phyloP scores from a whole-genome alignment of 2,888 invertebrate genomes.

The Thymelicus sylvestris region DNA sequence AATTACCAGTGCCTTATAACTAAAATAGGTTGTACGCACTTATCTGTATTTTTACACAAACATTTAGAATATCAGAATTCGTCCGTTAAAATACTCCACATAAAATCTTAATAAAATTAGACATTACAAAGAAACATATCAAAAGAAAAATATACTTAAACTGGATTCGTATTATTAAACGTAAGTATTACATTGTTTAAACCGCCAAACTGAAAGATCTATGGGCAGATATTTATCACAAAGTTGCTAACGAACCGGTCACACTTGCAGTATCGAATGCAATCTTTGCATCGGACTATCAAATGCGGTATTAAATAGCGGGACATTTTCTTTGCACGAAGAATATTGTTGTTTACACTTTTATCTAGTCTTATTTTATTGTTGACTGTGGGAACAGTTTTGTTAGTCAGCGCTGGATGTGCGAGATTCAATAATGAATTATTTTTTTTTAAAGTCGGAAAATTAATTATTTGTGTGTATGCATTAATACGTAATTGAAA shows the following conservation, averaged over 20 bases:
- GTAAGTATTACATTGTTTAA: constrained; percentile 6
- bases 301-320: constrained; percentile 32
- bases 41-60: too few species aligned
- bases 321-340: constrained; percentile 27
- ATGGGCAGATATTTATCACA: constrained; percentile 34
- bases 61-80: too few species aligned
- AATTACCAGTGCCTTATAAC: too few species aligned
- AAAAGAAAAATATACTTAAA: not conserved
- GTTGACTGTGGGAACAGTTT: constrained; percentile 6
- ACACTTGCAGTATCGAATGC: constrained; percentile 31
- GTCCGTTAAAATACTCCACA: too few species aligned
- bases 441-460: too few species aligned
- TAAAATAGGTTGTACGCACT: too few species aligned
- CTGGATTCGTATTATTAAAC: constrained; percentile 3
- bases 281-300: constrained; percentile 35
- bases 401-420: not conserved
- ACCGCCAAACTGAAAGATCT: constrained; percentile 33
- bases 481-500: too few species aligned
- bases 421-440: not conserved
- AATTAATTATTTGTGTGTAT: too few species aligned
- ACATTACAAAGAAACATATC: not conserved
- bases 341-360: constrained; percentile 23
- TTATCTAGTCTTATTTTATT: constrained; percentile 6
- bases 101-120: too few species aligned
- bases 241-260: constrained; percentile 36